Evolutionary conservation across 2,888 invertebrate genomes (phyloP).

Genomic region (Strigamia crassipes): DNA sequence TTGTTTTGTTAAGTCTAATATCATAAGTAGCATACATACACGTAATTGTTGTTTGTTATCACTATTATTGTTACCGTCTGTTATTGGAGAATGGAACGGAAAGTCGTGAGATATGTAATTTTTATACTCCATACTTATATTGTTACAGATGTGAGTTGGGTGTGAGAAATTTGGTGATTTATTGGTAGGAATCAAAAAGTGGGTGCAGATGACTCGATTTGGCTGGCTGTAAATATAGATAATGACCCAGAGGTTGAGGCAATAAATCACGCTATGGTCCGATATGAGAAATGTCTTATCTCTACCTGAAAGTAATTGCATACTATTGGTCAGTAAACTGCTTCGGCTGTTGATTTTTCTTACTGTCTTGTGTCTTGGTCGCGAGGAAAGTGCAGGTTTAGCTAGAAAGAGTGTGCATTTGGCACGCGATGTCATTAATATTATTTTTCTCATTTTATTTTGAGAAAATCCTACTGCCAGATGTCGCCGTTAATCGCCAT

Average conservation of each 20-base stretch:
- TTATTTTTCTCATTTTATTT: constrained; percentile 23
- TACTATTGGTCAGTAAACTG: constrained; percentile 36
- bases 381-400: not conserved
- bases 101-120: too few relatives aligned
- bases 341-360: not conserved
- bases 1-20: too few relatives aligned
- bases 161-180: not conserved
- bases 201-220: constrained; percentile 18
- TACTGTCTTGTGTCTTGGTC: not conserved
- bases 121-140: not conserved
- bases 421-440: constrained; percentile 22
- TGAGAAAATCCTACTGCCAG: constrained; percentile 39
- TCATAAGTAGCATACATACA: too few relatives aligned
- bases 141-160: not conserved
- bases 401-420: not conserved
- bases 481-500: constrained; percentile 33
- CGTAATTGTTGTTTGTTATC: too few relatives aligned
- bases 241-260: constrained; percentile 34
- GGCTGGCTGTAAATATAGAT: constrained; percentile 22
- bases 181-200: constrained; percentile 24
- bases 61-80: too few relatives aligned
- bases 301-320: constrained; percentile 13
- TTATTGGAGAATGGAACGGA: too few relatives aligned
- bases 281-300: constrained; percentile 35
- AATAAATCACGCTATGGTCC: constrained; percentile 16